Conservation (phyloP, 1,140 invertebrate species). For the Anastatus disparis region DNA sequence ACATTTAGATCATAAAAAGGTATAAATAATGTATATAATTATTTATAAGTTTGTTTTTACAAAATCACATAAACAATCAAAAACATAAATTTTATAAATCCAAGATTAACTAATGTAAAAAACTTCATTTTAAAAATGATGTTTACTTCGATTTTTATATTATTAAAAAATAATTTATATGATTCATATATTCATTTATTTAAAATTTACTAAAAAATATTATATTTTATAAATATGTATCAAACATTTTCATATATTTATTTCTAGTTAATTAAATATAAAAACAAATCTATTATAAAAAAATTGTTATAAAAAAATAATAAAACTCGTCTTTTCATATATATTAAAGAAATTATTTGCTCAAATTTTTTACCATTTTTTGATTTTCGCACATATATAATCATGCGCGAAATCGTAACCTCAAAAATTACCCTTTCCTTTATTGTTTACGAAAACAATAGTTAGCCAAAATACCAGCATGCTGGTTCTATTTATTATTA, state of each 20-base stretch:
- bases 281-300: neutral
- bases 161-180: neutral
- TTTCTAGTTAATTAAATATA: neutral
- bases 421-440: neutral
- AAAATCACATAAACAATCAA: conserved; percentile 13
- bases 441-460: neutral
- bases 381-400: neutral
- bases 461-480: neutral
- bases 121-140: too few species aligned
- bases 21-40: conserved; percentile 36
- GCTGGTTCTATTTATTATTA: conserved; percentile 19
- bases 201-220: neutral
- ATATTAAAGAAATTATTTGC: too few species aligned
- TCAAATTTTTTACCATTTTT: too few species aligned
- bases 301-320: neutral
- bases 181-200: neutral
- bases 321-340: too few species aligned
- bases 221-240: neutral
- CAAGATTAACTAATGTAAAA: neutral
- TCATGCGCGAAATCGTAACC: neutral
- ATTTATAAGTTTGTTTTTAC: conserved; percentile 13
- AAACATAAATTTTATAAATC: neutral
- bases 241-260: neutral
- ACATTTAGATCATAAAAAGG: too few species aligned
- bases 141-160: too few species aligned